These are phyloP conservation scores for Psephotus haematonotus DNA, from an alignment of 2,113 vertebrate species.

Conservation along the genomic window DNA sequence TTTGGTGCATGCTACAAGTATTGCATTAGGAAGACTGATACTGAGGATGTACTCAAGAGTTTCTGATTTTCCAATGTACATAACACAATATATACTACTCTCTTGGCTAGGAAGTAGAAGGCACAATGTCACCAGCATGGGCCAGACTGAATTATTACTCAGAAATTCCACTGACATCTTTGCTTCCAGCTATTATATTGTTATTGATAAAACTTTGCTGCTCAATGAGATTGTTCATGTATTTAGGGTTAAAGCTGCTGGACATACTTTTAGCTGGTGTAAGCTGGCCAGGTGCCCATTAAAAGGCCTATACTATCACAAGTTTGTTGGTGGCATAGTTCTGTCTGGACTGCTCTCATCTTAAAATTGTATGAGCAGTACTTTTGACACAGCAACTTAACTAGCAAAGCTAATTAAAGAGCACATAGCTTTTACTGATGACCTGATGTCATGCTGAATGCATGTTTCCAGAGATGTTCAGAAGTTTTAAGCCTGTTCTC, in stretches of 20 bases:
- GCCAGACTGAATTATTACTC: neutral
- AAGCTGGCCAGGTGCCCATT: neutral
- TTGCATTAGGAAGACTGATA: neutral
- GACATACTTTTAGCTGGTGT: neutral
- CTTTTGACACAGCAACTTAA: neutral
- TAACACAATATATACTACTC: neutral
- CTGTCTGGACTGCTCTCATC: neutral
- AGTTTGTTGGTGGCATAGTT: neutral
- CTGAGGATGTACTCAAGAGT: neutral
- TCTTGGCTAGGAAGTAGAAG: neutral
- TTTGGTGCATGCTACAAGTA: neutral
- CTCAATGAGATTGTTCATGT: neutral
- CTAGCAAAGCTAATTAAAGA: neutral
- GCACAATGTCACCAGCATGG: neutral
- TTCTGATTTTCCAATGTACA: neutral
- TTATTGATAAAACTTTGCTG: neutral
- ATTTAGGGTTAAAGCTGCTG: neutral
- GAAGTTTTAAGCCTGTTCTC: neutral
- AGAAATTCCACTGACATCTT: neutral
- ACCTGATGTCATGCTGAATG: neutral
- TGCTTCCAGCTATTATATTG: neutral
- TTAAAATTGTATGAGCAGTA: neutral
- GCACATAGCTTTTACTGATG: neutral
- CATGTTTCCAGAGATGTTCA: neutral
- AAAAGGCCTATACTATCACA: neutral